Evolutionary conservation across 2,113 vertebrate genomes (phyloP), one percentile per base, ranked within the genome.

Genomic region (Meleagris gallopavo): DNA sequence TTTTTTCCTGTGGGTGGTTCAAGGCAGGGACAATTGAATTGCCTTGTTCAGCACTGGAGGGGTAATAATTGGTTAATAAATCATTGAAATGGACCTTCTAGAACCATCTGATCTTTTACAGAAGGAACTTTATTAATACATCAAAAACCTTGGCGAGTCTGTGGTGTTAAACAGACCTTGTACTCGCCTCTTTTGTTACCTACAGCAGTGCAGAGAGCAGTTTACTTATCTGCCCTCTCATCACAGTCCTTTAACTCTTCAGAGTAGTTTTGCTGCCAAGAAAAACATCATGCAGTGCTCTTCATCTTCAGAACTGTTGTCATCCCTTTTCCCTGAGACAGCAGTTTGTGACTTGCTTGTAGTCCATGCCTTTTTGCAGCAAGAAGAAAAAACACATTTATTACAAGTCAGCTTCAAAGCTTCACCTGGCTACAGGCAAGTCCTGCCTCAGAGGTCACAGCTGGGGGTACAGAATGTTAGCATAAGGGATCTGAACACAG

Each of bases 61-160:
- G 60, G 13, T 11, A 57, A 65, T 25, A 74, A 90, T 21, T 9
- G 27, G 24, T 48, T 19, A 64, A 86, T 83, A 84, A 94, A 69
- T 50, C 0, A 1, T 30, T 34, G 65, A 25, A 2, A 2, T 18
- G 2, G 24, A 74, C 2, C 36, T 86, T 32, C 16, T 72, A 58
- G 66, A 32, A 25, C 12, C 4, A 10, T 4, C 1, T 75, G 46
- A 0, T 16, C 29, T 55, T 45, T 11, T 67, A 29, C n/a, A 32
- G 84, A 55, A 58, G 20, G 48, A 38, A 55, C 34, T 76, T 36
- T 41, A n/a, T 66, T 69, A 55, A 65, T 57, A 13, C 29, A 6
- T 13, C 29, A 4, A 21, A 77, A 64, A 58, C 21, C 6, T 13
- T 19, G 41, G 54, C 16, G 20, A 36, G 38, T 9, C 29, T n/a